Conservation (phyloP, 2,113 vertebrate genomes). For the Galeopterus variegatus region DNA sequence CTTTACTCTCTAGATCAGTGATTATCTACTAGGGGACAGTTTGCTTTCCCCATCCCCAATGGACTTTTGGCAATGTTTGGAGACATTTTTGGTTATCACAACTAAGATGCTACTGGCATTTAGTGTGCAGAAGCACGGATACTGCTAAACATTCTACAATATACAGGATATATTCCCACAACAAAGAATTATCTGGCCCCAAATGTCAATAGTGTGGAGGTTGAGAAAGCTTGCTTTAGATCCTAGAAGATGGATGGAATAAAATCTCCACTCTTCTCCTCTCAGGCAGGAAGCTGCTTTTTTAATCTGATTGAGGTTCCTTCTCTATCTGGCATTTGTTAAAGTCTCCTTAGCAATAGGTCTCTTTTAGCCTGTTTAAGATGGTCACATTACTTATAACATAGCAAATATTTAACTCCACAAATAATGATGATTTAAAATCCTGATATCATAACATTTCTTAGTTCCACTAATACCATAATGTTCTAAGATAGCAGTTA, state of each 20-base stretch:
- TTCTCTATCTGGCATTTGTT: slow-evolving; percentile 26
- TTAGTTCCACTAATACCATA: slow-evolving; percentile 23
- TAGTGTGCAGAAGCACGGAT: neutral
- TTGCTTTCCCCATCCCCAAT: neutral
- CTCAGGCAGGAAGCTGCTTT: neutral
- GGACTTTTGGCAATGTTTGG: neutral
- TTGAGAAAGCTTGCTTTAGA: neutral
- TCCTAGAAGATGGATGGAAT: neutral
- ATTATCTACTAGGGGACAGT: neutral
- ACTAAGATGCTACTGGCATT: neutral
- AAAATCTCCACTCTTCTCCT: neutral
- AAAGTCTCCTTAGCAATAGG: neutral
- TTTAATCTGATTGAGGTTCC: neutral
- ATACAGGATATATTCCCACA: neutral
- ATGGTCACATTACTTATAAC: neutral
- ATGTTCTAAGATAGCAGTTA: neutral
- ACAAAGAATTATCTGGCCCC: neutral
- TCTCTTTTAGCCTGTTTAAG: slow-evolving; percentile 37
- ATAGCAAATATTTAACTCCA: slow-evolving; percentile 57
- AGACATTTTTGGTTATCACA: neutral
- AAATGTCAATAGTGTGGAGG: neutral
- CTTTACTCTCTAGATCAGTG: neutral
- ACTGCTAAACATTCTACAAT: neutral
- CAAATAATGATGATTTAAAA: slow-evolving; percentile 38
- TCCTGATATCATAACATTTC: neutral